Percentiles rank a stretch among this genome's conserved stretches.
Evolutionary conservation across 1,140 invertebrate species (phyloP).

Genomic region (Dryas iulia): DNA sequence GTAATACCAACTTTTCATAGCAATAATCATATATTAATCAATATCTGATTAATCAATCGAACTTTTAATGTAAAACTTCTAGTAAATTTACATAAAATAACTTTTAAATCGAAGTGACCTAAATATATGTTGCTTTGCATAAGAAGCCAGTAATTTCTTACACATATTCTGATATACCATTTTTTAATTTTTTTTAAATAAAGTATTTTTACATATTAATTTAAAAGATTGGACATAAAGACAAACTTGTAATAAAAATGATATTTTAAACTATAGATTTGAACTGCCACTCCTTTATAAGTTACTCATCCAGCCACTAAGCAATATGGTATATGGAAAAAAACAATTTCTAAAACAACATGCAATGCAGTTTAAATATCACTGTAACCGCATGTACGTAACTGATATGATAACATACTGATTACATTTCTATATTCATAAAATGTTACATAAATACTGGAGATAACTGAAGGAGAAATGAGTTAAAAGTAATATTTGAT

Average conservation of each 20-base stretch:
- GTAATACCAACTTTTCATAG: no score
- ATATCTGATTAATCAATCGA: no score
- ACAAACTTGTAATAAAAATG: neutral
- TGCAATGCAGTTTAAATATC: neutral
- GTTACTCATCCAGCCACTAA: neutral
- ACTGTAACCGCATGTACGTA: neutral
- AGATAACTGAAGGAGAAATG: neutral
- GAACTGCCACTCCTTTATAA: neutral
- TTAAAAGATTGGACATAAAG: no score
- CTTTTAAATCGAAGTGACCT: neutral
- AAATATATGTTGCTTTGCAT: neutral
- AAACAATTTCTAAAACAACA: no score
- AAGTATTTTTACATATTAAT: no score
- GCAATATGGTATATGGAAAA: neutral
- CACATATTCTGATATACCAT: no score
- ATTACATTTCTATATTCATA: slow-evolving; percentile 1
- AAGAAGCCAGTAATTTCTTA: neutral
- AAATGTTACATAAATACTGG: neutral
- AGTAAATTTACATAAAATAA: slow-evolving; percentile 5
- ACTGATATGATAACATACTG: neutral
- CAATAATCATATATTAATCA: no score
- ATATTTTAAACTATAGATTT: neutral
- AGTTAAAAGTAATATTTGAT: neutral
- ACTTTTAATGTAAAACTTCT: no score
- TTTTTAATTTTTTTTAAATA: no score